A percentile compares a stretch with the other conserved stretches of the same genome.
phyloP scores from a whole-genome alignment of 92 coral and sea anemone genomes.

The Desmophyllum pertusum region DNA sequence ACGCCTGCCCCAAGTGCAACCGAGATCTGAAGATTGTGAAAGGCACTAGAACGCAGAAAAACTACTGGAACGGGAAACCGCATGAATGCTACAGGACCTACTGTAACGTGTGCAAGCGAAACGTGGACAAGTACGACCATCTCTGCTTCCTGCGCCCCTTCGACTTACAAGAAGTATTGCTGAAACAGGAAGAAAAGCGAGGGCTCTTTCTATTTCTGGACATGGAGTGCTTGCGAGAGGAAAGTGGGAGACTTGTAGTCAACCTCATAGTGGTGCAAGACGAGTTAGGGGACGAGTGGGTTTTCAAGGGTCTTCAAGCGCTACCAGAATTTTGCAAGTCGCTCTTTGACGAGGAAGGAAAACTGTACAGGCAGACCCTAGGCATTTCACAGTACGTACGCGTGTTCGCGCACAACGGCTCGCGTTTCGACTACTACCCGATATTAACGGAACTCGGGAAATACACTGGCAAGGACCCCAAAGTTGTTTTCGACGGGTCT shows the following conservation, averaged over 20 bases:
- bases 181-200: not conserved
- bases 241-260: not conserved
- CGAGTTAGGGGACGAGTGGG: not conserved
- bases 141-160: not conserved
- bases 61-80: not conserved
- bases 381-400: not conserved
- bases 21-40: not conserved
- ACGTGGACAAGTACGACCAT: not conserved
- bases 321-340: no score
- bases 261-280: not conserved
- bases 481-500: not conserved
- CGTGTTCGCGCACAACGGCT: slow-evolving; percentile 25
- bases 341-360: not conserved
- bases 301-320: not conserved
- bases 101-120: not conserved
- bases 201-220: not conserved
- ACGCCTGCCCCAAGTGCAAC: not conserved
- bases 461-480: not conserved
- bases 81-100: not conserved
- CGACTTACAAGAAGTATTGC: not conserved
- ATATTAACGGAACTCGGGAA: not conserved
- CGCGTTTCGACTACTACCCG: slow-evolving; percentile 19
- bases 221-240: not conserved
- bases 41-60: no score
- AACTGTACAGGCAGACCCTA: not conserved